Evolutionary conservation across 2,888 invertebrate species (phyloP).

Genomic region (Eupithecia pulchellata): DNA sequence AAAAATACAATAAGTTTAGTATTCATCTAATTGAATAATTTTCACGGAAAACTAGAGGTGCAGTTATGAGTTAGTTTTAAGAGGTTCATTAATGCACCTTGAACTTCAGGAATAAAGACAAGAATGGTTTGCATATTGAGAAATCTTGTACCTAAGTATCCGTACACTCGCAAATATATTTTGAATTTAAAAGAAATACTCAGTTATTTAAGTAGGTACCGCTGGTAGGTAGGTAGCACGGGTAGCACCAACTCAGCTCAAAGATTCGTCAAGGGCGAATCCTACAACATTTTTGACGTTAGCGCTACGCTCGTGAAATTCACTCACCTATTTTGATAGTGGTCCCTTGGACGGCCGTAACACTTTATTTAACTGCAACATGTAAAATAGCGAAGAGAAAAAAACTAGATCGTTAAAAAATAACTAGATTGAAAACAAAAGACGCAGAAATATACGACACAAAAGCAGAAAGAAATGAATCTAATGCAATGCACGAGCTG

Average conservation of each 20-base stretch:
- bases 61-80: background rate
- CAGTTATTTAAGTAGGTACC: background rate
- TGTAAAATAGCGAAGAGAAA: slow-evolving; percentile 36
- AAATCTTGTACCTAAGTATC: background rate
- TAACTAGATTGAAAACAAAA: slow-evolving; percentile 51
- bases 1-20: background rate
- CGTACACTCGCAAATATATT: background rate
- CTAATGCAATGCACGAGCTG: slow-evolving; percentile 38
- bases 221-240: slow-evolving; percentile 28
- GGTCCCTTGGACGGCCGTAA: slow-evolving; percentile 41
- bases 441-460: slow-evolving; percentile 52
- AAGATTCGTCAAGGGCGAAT: slow-evolving; percentile 65
- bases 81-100: background rate
- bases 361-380: slow-evolving; percentile 44
- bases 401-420: slow-evolving; percentile 35
- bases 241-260: slow-evolving; percentile 30
- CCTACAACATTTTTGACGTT: slow-evolving; percentile 54
- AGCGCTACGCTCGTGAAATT: slow-evolving; percentile 37
- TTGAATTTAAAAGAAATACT: background rate
- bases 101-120: background rate
- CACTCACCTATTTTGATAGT: slow-evolving; percentile 57
- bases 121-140: background rate
- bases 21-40: too few relatives aligned
- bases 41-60: slow-evolving; percentile 4
- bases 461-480: slow-evolving; percentile 50